Base-by-base conservation (phyloP, 2,113 vertebrate genomes). In the Periophthalmus modestus region DNA sequence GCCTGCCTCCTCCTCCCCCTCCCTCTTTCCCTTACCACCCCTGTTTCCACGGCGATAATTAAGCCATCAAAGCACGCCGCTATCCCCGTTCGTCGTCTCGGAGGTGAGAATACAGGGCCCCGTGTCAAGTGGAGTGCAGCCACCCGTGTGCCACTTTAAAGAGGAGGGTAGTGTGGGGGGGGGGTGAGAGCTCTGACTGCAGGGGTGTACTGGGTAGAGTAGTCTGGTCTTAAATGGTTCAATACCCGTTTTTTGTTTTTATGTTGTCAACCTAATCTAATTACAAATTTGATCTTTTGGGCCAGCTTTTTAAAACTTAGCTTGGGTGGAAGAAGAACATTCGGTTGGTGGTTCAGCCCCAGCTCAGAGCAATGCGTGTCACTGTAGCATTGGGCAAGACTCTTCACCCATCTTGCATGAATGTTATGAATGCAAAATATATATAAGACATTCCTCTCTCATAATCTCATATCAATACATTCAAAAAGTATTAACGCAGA, bases 31-130 rank as follows among this genome's bases (percentile, higher is more conserved):
- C 80, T 47, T 69, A 65, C 89, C 89, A 84, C 77, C 80, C 81
- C 87, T 89, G 90, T 89, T 92, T 92, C 91, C 91, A 90, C 89
- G 77, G 90, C 68, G 86, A 91, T 92, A 92, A 93, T 93, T 91
- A 93, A 93, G 92, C 87, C 92, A 91, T 93, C 91, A 93, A 92
- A 91, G 91, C 86, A 77, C 74, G 83, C 87, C 87, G 77, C 85
- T 88, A 82, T 90, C 89, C 91, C 88, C 87, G 85, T 88, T 88
- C 88, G 87, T 87, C 66, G 83, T 91, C 90, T 91, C 90, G 86
- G 89, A 91, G 91, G 88, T 92, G 89, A 92, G 88, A 85, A 87
- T 85, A 83, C 84, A 84, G 85, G 81, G 84, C 79, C 88, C 86
- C 87, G 80, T 90, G 89, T 90, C 91, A 89, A 89, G 87, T 89